Conservation (phyloP, 2,113 vertebrate genomes). For the Corapipo altera region DNA sequence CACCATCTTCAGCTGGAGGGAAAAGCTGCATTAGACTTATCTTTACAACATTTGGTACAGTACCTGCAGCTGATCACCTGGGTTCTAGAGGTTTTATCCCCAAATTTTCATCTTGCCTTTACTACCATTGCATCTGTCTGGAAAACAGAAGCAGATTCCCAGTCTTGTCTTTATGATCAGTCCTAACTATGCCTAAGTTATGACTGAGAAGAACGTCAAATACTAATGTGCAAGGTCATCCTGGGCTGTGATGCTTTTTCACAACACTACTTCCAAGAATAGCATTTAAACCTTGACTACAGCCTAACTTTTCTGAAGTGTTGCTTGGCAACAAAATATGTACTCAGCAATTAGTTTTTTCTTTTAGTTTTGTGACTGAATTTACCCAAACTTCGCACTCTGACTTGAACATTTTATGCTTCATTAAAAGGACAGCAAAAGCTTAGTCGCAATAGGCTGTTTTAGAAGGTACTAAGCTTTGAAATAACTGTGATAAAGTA, state of each 20-base stretch:
- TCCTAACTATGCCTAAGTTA: background rate
- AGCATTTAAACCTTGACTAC: background rate
- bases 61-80: background rate
- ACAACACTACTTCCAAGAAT: background rate
- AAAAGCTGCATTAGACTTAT: background rate
- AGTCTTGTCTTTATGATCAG: background rate
- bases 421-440: constrained; percentile 1
- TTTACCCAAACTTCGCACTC: background rate
- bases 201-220: background rate
- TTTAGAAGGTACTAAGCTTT: background rate
- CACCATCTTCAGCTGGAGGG: background rate
- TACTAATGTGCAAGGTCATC: background rate
- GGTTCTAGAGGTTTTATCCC: background rate
- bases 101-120: background rate
- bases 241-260: background rate
- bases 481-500: background rate
- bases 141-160: background rate
- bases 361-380: background rate
- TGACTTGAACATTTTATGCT: background rate
- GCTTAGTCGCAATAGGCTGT: background rate
- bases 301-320: background rate
- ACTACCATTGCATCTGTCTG: background rate
- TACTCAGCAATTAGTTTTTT: background rate
- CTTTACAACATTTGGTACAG: background rate
- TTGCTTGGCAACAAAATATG: constrained; percentile 24